phyloP scores from a whole-genome alignment of 1,140 invertebrate species.

The Lepidotrigona ventralis region DNA sequence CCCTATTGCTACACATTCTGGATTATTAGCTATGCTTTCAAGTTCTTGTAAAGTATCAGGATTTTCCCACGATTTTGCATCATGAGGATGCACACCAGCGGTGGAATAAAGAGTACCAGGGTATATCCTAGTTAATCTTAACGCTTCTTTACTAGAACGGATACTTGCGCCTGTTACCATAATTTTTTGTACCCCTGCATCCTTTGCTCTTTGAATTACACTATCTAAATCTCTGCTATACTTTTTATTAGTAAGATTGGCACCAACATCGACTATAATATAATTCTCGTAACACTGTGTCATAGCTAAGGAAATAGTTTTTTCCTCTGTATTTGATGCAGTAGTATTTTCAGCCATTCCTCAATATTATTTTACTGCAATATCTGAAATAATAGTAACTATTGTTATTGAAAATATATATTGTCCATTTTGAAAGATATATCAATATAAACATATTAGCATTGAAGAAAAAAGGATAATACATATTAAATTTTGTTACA shows the following conservation, averaged over 20 bases:
- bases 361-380: slow-evolving; percentile 36
- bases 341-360: slow-evolving; percentile 74
- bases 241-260: slow-evolving; percentile 97
- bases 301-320: slow-evolving; percentile 74
- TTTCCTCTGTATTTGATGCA: slow-evolving; percentile 66
- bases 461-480: background rate
- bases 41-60: slow-evolving; percentile 86
- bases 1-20: slow-evolving; percentile 95
- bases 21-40: slow-evolving; percentile 86
- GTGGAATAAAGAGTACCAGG: slow-evolving; percentile 95
- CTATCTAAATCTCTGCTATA: slow-evolving; percentile 95
- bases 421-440: background rate
- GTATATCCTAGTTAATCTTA: slow-evolving; percentile 92
- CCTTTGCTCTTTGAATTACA: slow-evolving; percentile 94
- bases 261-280: slow-evolving; percentile 95
- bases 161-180: slow-evolving; percentile 96
- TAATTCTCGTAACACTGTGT: slow-evolving; percentile 90
- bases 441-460: background rate
- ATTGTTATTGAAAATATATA: background rate
- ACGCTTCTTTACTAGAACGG: slow-evolving; percentile 93
- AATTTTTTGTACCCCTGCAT: slow-evolving; percentile 96
- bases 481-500: background rate
- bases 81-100: slow-evolving; percentile 96
- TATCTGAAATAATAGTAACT: slow-evolving; percentile 49
- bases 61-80: slow-evolving; percentile 96